These are phyloP conservation scores for Sialis fuliginosa DNA, from an alignment of 2,888 invertebrate genomes.

Conservation along the genomic window DNA sequence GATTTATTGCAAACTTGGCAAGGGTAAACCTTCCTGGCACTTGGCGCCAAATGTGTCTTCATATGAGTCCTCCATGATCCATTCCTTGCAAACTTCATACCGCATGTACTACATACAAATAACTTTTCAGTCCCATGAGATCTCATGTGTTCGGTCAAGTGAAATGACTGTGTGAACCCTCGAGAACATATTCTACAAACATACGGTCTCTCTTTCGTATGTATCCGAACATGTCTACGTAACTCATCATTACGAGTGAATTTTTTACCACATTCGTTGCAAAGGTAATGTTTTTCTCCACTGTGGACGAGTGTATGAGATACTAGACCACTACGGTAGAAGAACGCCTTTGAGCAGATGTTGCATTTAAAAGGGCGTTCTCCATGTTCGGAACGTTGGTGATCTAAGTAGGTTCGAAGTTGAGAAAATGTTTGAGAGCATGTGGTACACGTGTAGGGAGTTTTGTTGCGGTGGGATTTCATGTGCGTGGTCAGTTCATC, in stretches of 20 bases:
- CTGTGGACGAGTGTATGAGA: conserved; percentile 18
- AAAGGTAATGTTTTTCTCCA: conserved; percentile 16
- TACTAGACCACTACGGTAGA: conserved; percentile 17
- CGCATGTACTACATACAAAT: conserved; percentile 11
- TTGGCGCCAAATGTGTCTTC: conserved; percentile 11
- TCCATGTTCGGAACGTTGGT: conserved; percentile 12
- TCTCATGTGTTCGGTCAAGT: conserved; percentile 12
- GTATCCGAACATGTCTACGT: conserved; percentile 16
- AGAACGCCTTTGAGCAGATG: conserved; percentile 18
- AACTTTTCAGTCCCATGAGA: conserved; percentile 12
- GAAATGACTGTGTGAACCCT: conserved; percentile 13
- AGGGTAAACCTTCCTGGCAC: conserved; percentile 10
- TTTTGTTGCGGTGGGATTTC: too few species aligned
- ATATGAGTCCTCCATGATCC: conserved; percentile 13
- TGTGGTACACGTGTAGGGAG: too few species aligned
- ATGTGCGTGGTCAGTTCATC: too few species aligned
- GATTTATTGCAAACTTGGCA: conserved; percentile 13
- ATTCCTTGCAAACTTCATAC: conserved; percentile 13
- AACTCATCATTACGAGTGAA: conserved; percentile 17
- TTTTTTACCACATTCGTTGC: conserved; percentile 16
- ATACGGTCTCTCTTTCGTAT: conserved; percentile 17
- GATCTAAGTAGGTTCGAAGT: conserved; percentile 4
- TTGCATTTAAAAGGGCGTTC: conserved; percentile 16
- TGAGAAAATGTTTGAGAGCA: too few species aligned
- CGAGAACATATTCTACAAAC: conserved; percentile 14